These are phyloP conservation scores for Phengaris alcon DNA, from an alignment of 2,888 invertebrate species.

Conservation along the genomic window DNA sequence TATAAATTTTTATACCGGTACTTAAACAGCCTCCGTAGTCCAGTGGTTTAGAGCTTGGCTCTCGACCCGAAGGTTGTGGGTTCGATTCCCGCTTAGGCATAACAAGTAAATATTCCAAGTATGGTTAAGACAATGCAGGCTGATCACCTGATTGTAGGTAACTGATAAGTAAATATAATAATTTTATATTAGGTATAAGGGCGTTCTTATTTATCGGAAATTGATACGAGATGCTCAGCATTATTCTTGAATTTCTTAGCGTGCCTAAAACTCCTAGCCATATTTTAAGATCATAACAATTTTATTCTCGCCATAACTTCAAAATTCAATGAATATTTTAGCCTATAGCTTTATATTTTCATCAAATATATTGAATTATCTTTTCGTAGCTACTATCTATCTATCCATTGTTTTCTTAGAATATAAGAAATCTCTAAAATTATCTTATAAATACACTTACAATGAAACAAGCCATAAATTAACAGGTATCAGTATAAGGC, in stretches of 20 bases:
- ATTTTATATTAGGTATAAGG: not conserved
- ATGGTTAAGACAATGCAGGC: no score
- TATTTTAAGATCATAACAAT: not conserved
- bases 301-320: not conserved
- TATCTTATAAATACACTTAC: not conserved
- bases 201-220: not conserved
- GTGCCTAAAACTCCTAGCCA: not conserved
- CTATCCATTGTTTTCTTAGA: not conserved
- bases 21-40: no score
- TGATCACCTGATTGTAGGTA: no score
- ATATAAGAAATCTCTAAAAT: not conserved
- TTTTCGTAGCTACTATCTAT: not conserved
- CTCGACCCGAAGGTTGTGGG: no score
- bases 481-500: no score
- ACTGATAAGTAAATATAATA: no score
- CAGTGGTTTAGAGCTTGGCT: no score
- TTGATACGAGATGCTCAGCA: not conserved
- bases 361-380: not conserved
- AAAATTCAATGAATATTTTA: constrained; percentile 6
- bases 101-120: no score
- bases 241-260: not conserved
- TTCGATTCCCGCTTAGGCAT: no score
- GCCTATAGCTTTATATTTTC: not conserved
- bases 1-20: no score
- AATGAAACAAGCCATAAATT: not conserved